Evolutionary conservation across 2,888 invertebrate species (phyloP).

Genomic region (Eilema sororculum): DNA sequence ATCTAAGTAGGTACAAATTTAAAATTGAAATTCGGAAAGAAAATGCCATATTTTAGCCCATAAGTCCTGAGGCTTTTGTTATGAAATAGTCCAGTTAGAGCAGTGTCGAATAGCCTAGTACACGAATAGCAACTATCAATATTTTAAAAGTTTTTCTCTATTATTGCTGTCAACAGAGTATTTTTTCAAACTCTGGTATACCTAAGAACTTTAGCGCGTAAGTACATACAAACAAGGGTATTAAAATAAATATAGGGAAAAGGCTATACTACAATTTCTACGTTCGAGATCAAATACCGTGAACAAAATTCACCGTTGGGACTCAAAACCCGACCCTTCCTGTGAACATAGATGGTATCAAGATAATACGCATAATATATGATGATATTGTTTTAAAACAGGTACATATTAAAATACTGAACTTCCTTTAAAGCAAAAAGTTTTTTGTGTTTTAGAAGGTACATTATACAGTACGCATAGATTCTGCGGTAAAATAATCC

Average conservation of each 20-base stretch:
- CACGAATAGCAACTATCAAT: no score
- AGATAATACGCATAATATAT: conserved; percentile 11
- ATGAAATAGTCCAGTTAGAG: no score
- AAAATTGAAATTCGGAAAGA: not conserved
- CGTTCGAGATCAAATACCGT: conserved; percentile 18
- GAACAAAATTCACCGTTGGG: conserved; percentile 17
- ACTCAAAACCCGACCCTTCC: conserved; percentile 16
- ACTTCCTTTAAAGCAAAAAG: conserved; percentile 5
- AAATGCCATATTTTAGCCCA: not conserved
- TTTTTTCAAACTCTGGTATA: no score
- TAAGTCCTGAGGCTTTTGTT: not conserved
- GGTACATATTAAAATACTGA: conserved; percentile 9
- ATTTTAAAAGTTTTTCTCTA: no score
- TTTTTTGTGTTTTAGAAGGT: not conserved
- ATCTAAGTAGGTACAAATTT: not conserved
- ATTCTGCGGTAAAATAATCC: not conserved
- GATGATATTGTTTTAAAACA: conserved; percentile 8
- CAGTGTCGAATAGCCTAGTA: no score
- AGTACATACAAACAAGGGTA: not conserved
- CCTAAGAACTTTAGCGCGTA: not conserved
- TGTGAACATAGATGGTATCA: conserved; percentile 16
- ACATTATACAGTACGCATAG: not conserved
- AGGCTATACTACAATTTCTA: conserved; percentile 9
- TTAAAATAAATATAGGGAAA: not conserved
- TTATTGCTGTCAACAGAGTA: no score